These are phyloP conservation scores for Onychostruthus taczanowskii DNA, from an alignment of 2,113 vertebrate species.

Conservation along the genomic window DNA sequence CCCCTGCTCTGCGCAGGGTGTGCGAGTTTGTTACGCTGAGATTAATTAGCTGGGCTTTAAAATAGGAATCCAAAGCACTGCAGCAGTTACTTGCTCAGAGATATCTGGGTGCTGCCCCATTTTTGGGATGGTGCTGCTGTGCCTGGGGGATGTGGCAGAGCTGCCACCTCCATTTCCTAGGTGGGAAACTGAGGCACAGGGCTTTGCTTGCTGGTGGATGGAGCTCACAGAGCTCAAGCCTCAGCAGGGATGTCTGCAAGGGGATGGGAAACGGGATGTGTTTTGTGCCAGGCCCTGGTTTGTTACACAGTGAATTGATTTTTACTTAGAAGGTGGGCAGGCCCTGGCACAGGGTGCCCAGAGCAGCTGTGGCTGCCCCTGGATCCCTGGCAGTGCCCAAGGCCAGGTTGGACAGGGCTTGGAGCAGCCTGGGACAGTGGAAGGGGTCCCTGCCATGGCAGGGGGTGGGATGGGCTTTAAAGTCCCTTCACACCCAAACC, in stretches of 20 bases:
- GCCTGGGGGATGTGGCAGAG: neutral
- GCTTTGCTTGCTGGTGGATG: neutral
- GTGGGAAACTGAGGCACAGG: neutral
- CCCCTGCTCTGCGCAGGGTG: neutral
- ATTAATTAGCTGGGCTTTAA: neutral
- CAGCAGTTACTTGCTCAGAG: neutral
- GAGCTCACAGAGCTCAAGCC: neutral
- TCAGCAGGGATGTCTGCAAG: neutral
- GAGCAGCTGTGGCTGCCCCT: neutral
- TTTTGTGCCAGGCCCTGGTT: neutral
- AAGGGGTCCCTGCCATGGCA: neutral
- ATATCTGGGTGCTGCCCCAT: neutral
- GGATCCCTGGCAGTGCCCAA: neutral
- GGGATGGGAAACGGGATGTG: neutral
- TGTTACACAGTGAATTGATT: neutral
- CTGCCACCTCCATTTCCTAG: fast-evolving
- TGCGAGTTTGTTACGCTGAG: neutral
- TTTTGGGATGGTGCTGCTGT: neutral
- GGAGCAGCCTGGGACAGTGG: neutral
- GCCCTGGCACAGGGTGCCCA: neutral
- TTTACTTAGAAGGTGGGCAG: fast-evolving
- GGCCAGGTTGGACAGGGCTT: fast-evolving
- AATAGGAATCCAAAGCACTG: neutral
- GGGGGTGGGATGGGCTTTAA: neutral
- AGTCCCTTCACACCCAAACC: neutral